Conservation (phyloP, 2,888 invertebrate genomes). For the Cephus pygmeus region DNA sequence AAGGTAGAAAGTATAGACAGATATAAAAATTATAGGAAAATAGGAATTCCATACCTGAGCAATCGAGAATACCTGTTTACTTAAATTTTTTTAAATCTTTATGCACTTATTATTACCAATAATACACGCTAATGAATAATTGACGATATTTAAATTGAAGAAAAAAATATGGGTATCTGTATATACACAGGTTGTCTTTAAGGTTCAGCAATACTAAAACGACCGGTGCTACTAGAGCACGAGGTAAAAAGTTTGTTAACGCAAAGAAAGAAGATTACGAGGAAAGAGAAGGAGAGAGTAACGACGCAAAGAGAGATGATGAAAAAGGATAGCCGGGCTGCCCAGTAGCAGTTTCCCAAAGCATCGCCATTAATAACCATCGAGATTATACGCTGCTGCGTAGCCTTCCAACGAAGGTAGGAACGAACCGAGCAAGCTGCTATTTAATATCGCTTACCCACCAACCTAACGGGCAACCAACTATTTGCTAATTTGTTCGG, state of each 20-base stretch:
- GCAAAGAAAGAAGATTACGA: constrained; percentile 35
- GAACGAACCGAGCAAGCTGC: constrained; percentile 40
- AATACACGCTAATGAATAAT: neutral
- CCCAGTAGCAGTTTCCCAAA: constrained; percentile 66
- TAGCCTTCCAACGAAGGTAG: constrained; percentile 19
- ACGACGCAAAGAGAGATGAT: constrained; percentile 28
- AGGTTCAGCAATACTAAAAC: neutral
- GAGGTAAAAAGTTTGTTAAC: constrained; percentile 58
- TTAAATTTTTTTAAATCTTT: neutral
- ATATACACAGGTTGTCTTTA: neutral
- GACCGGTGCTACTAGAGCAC: constrained; percentile 32
- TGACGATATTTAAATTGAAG: too few species aligned
- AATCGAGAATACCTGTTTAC: neutral
- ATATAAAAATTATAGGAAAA: neutral
- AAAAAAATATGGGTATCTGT: too few species aligned
- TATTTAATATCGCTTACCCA: constrained; percentile 55
- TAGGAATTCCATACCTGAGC: neutral
- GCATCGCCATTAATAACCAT: constrained; percentile 65
- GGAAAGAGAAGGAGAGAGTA: constrained; percentile 32
- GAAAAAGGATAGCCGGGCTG: constrained; percentile 33
- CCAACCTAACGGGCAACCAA: constrained; percentile 44
- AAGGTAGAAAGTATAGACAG: neutral
- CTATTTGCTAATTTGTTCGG: constrained; percentile 56
- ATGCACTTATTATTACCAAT: neutral
- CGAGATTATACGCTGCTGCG: constrained; percentile 63